Evolutionary conservation across 2,797 vertebrate species (phyloP), one percentile per base, ranked within the genome.

Genomic region (Smutsia temminckii): DNA sequence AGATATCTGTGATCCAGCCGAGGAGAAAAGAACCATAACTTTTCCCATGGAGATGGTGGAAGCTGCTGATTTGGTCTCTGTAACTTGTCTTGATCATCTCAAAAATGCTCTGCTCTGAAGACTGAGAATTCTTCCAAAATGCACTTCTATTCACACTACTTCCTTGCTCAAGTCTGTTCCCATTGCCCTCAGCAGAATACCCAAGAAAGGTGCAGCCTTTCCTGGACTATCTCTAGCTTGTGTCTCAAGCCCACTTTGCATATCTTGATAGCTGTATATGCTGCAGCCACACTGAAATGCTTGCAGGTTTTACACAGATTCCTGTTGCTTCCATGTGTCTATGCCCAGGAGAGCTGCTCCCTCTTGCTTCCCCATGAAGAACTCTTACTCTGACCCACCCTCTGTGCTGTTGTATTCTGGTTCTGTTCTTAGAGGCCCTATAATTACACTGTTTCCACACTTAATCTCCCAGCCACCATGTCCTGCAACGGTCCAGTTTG

Each of bases 401-500:
- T 72, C 7, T 6, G 3, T 7, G 34, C 4, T 13, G 4, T 13
- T 46, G 5, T 16, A n/a, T 5, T 64, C 57, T 1, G 5, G 32
- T n/a, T 93, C 25, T 74, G 5, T 59, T 87, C 29, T 72, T 34
- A 55, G 34, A 40, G 12, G 4, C 23, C 20, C 1, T 87, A 37
- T 16, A 20, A 13, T 40, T 49, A 16, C 11, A 25, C 21, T 8
- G 18, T 25, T 34, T 9, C 69, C 18, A 68, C 14, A n/a, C 1
- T 5, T 42, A 59, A 3, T 2, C 2, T 29, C 16, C 18, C 13
- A 17, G 0, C 34, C 6, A 34, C 6, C 4, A 0, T 42, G 7
- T 5, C 17, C 46, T 74, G 12, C 9, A 5, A 2, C 68, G n/a
- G 2, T 55, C 14, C 37, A 4, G 12, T n/a, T 13, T 40, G 6